These are phyloP conservation scores for Leuctra nigra DNA, from an alignment of 2,888 invertebrate species.

Conservation along the genomic window DNA sequence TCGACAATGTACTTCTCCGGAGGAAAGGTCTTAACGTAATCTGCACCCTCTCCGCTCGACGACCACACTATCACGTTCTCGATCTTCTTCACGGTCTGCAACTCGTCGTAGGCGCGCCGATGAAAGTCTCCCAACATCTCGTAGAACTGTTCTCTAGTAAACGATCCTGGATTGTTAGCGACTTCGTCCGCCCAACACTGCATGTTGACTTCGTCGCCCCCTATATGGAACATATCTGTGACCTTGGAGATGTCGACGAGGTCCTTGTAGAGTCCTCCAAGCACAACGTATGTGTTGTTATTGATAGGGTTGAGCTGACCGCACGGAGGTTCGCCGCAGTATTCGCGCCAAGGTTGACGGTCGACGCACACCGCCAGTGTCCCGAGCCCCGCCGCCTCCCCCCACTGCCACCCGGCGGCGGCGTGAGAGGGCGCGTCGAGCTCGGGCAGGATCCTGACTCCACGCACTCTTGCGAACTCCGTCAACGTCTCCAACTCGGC, in stretches of 20 bases:
- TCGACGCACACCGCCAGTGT: constrained; percentile 35
- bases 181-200: constrained; percentile 56
- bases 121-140: constrained; percentile 31
- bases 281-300: constrained; percentile 29
- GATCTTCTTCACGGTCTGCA: constrained; percentile 57
- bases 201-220: constrained; percentile 40
- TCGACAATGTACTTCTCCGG: constrained; percentile 60
- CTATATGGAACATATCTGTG: constrained; percentile 37
- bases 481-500: constrained; percentile 38
- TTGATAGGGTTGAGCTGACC: constrained; percentile 35
- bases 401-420: constrained; percentile 35
- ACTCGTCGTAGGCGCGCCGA: constrained; percentile 49
- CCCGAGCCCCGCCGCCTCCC: constrained; percentile 28
- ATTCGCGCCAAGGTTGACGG: constrained; percentile 32
- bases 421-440: constrained; percentile 39
- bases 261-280: constrained; percentile 35
- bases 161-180: not conserved
- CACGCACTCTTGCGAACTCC: constrained; percentile 42
- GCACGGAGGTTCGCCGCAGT: constrained; percentile 38
- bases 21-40: constrained; percentile 57
- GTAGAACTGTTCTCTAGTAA: constrained; percentile 22
- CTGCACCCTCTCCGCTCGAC: constrained; percentile 56
- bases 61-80: constrained; percentile 65
- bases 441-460: constrained; percentile 39
- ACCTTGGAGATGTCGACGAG: constrained; percentile 41